Conservation (phyloP, 2,113 vertebrate genomes). For the Chaetodon auriga region DNA sequence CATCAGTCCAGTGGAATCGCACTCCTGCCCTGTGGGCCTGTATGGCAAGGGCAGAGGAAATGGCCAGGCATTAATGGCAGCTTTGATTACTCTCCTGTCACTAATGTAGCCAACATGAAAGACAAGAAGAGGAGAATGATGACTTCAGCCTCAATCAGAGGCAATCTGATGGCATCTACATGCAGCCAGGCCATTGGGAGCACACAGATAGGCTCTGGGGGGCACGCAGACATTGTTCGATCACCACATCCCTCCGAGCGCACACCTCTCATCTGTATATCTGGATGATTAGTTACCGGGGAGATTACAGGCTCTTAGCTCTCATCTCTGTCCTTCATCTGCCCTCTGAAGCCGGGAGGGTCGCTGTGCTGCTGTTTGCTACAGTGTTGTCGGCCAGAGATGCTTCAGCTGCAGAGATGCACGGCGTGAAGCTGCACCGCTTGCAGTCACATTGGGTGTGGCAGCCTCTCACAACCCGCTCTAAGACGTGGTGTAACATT, state of each 20-base stretch:
- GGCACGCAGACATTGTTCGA: conserved; percentile 2
- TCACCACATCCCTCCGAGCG: conserved; percentile 3
- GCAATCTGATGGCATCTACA: conserved; percentile 65
- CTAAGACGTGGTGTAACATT: neutral
- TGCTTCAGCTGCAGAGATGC: conserved; percentile 3
- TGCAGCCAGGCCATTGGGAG: conserved; percentile 57
- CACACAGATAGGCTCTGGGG: conserved; percentile 10
- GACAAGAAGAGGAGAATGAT: conserved; percentile 68
- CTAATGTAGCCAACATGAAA: conserved; percentile 81
- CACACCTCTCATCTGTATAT: conserved; percentile 2
- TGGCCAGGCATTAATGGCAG: conserved; percentile 75
- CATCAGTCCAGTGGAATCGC: conserved; percentile 47
- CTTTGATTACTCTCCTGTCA: conserved; percentile 82
- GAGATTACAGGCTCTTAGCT: conserved; percentile 36
- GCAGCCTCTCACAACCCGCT: neutral
- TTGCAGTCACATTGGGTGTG: neutral
- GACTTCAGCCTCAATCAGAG: conserved; percentile 65
- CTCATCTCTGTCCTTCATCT: conserved; percentile 29
- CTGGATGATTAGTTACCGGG: neutral
- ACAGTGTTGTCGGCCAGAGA: conserved; percentile 28
- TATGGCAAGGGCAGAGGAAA: conserved; percentile 77
- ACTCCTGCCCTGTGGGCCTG: conserved; percentile 65
- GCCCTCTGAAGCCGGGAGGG: conserved; percentile 3
- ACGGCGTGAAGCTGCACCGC: neutral
- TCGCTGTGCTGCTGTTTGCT: conserved; percentile 27